These are phyloP conservation scores for Hedya salicella DNA, from an alignment of 2,888 invertebrate genomes.

Conservation along the genomic window DNA sequence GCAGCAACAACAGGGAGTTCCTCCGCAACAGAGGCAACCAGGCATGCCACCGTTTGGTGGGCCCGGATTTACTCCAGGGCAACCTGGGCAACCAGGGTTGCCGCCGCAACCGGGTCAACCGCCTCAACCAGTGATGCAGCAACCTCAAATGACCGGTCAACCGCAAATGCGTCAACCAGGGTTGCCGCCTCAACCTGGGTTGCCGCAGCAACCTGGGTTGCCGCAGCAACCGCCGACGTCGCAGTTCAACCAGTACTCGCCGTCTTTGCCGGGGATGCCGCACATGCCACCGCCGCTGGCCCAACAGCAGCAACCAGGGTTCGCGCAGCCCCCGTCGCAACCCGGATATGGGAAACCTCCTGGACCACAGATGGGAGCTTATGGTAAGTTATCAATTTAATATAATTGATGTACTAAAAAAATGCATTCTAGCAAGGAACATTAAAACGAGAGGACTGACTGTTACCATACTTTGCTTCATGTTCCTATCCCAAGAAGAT, in stretches of 20 bases:
- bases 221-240: conserved; percentile 47
- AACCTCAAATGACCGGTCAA: conserved; percentile 54
- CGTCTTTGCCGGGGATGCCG: conserved; percentile 63
- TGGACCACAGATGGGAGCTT: conserved; percentile 57
- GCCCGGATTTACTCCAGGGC: conserved; percentile 24
- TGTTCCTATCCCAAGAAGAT: too few relatives aligned
- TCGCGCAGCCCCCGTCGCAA: conserved; percentile 55
- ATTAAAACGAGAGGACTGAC: too few relatives aligned
- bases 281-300: conserved; percentile 79
- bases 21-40: conserved; percentile 45
- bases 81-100: conserved; percentile 50
- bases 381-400: conserved; percentile 55
- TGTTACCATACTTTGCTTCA: too few relatives aligned
- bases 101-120: conserved; percentile 53
- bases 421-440: too few relatives aligned
- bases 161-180: conserved; percentile 49
- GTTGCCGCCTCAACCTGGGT: conserved; percentile 42
- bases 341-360: conserved; percentile 61
- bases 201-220: conserved; percentile 51
- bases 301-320: conserved; percentile 68
- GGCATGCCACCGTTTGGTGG: conserved; percentile 46
- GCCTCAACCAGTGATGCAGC: conserved; percentile 52
- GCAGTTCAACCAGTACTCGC: conserved; percentile 52
- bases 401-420: neutral
- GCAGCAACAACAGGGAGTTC: conserved; percentile 49